A percentile compares a stretch with the other conserved stretches of the same genome.
These are phyloP conservation scores for Homarus americanus DNA, from an alignment of 1,140 invertebrate genomes.

Conservation along the genomic window DNA sequence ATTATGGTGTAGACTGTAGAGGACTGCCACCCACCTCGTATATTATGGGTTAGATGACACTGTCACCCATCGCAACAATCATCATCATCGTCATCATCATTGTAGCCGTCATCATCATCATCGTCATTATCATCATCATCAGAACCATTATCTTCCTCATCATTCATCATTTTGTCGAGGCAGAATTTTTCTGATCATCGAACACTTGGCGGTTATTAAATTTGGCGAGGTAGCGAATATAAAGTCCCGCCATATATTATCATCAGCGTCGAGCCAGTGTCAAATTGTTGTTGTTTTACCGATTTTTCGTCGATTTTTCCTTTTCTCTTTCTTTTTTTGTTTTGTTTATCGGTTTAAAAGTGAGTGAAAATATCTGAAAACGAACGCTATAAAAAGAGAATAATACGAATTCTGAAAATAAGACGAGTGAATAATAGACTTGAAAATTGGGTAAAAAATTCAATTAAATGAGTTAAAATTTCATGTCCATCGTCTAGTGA, in stretches of 20 bases:
- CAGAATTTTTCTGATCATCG: neutral
- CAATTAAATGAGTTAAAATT: too few relatives aligned
- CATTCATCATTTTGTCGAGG: neutral
- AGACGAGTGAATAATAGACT: too few relatives aligned
- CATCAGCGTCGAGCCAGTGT: neutral
- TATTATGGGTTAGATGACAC: too few relatives aligned
- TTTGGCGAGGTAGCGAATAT: neutral
- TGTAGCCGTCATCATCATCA: neutral
- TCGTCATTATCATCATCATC: neutral
- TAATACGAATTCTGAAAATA: neutral
- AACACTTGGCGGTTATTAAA: slow-evolving; percentile 7
- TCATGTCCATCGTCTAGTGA: too few relatives aligned
- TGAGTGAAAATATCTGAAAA: neutral
- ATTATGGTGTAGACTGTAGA: too few relatives aligned
- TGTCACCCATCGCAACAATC: neutral
- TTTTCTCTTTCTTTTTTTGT: too few relatives aligned
- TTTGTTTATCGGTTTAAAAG: too few relatives aligned
- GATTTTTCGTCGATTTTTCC: too few relatives aligned
- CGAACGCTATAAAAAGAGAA: neutral
- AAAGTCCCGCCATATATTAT: neutral
- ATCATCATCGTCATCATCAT: neutral
- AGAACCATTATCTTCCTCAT: neutral
- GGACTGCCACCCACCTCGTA: too few relatives aligned
- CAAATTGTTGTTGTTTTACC: neutral
- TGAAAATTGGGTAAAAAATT: too few relatives aligned